These are phyloP conservation scores for Palythoa heliodiscus DNA, from an alignment of 92 coral and sea anemone species.

Conservation along the genomic window DNA sequence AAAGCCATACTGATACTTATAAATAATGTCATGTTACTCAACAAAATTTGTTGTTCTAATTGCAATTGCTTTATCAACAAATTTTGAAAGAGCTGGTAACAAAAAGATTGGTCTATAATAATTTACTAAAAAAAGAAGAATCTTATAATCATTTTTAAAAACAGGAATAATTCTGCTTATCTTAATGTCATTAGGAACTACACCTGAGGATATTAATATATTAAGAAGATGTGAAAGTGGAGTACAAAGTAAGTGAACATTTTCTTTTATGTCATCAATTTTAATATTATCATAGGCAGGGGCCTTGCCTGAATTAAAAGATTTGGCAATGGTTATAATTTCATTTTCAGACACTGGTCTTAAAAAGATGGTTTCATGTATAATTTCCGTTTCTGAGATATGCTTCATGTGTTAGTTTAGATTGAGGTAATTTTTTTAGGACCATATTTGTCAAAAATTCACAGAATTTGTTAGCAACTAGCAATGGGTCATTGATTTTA, in stretches of 20 bases:
- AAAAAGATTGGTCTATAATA: not conserved
- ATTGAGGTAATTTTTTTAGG: constrained; percentile 22
- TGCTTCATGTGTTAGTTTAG: not conserved
- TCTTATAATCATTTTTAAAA: not conserved
- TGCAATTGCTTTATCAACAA: not conserved
- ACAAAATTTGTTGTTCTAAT: not conserved
- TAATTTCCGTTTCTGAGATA: constrained; percentile 27
- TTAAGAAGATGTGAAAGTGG: not conserved
- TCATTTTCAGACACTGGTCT: constrained; percentile 21
- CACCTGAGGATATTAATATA: not conserved
- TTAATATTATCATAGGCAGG: constrained; percentile 7
- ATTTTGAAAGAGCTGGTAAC: not conserved
- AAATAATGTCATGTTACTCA: not conserved
- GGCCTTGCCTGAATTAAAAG: constrained; percentile 33
- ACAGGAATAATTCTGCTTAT: not conserved
- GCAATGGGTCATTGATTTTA: constrained; percentile 4
- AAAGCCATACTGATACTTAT: not conserved
- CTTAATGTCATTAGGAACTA: not conserved
- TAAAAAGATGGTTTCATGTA: constrained; percentile 9
- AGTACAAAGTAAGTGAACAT: not conserved
- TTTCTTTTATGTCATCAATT: not conserved
- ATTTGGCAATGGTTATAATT: not conserved
- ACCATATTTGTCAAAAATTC: constrained; percentile 14
- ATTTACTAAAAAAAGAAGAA: not conserved
- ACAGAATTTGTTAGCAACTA: constrained; percentile 21